Percentiles rank a stretch among this genome's conserved stretches.
Conservation (phyloP, 92 coral and sea anemone species). For the Metridium senile region DNA sequence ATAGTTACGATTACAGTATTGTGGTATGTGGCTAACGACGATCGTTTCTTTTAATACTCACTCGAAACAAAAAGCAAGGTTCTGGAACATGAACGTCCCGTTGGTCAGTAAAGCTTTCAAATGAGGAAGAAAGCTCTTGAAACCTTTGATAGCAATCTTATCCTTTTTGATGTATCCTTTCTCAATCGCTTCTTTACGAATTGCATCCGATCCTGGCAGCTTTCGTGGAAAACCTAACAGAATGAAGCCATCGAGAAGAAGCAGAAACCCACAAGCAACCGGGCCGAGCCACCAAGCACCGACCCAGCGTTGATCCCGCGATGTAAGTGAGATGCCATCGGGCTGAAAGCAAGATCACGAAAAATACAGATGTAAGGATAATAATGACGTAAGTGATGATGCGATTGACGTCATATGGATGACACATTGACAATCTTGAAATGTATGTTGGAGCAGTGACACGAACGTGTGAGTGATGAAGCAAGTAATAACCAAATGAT, state of each 20-base stretch:
- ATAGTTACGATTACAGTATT: too few relatives aligned
- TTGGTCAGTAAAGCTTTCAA: constrained; percentile 51
- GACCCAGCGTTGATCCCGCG: constrained; percentile 85
- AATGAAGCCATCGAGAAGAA: constrained; percentile 45
- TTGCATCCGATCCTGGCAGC: constrained; percentile 71
- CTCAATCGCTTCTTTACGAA: constrained; percentile 66
- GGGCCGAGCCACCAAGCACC: constrained; percentile 99
- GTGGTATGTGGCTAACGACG: too few relatives aligned
- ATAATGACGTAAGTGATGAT: too few relatives aligned
- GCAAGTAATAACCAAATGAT: too few relatives aligned
- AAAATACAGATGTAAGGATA: background rate
- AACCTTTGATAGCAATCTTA: constrained; percentile 26
- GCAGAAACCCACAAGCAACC: constrained; percentile 53
- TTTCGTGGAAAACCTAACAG: constrained; percentile 82
- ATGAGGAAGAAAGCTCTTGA: constrained; percentile 70
- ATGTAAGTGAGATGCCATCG: constrained; percentile 63
- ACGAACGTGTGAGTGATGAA: too few relatives aligned
- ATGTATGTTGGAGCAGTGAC: too few relatives aligned
- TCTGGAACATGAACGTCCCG: constrained; percentile 67
- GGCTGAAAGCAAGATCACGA: constrained; percentile 46
- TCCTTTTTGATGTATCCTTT: constrained; percentile 62
- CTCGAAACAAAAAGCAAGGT: constrained; percentile 43
- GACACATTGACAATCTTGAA: too few relatives aligned
- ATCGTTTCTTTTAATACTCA: too few relatives aligned
- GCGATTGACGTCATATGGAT: too few relatives aligned